Conservation (phyloP, 2,888 invertebrate genomes). For the Rotaria sp. region DNA sequence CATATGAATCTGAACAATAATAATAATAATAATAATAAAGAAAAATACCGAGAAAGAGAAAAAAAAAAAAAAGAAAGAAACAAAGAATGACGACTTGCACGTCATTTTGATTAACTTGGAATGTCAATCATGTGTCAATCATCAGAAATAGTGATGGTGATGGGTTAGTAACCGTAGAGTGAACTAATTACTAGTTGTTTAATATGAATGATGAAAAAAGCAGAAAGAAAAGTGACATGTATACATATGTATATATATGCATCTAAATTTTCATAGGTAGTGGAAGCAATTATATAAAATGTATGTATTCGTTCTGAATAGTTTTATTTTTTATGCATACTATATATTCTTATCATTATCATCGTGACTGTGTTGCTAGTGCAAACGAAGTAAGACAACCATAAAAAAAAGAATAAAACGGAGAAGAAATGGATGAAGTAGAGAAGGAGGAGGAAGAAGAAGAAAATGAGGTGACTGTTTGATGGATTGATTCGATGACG, state of each 20-base stretch:
- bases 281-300: neutral
- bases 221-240: too few species aligned
- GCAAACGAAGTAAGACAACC: neutral
- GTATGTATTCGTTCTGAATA: too few species aligned
- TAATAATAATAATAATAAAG: too few species aligned
- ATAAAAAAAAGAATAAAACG: neutral
- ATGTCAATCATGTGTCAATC: conserved; percentile 12
- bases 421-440: too few species aligned
- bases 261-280: neutral
- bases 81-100: neutral
- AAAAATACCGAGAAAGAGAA: neutral
- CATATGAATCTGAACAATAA: too few species aligned
- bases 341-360: neutral
- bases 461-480: neutral
- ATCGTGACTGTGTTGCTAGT: neutral
- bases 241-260: too few species aligned
- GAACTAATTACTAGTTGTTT: too few species aligned
- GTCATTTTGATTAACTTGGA: neutral
- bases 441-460: neutral
- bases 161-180: too few species aligned
- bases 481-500: conserved; percentile 24
- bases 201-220: too few species aligned
- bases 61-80: too few species aligned
- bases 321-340: neutral
- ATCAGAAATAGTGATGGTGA: neutral